phyloP scores from a whole-genome alignment of 2,888 invertebrate species.

The Quadroppia sp. region DNA sequence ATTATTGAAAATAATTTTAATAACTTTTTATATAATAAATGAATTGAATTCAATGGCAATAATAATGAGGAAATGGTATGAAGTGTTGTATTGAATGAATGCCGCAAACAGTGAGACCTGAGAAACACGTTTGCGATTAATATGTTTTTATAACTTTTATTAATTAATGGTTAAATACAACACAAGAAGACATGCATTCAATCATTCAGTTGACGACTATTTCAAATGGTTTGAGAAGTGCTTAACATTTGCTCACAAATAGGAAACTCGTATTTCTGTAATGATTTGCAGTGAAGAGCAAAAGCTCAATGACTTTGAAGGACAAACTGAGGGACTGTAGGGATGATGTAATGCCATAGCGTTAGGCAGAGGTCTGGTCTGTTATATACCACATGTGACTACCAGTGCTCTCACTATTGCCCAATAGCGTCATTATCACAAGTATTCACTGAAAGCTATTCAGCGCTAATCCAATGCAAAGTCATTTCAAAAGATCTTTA shows the following conservation, averaged over 20 bases:
- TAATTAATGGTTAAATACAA: conserved; percentile 1
- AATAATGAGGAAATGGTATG: too few relatives aligned
- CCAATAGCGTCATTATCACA: too few relatives aligned
- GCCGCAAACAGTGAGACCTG: neutral
- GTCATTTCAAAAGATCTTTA: too few relatives aligned
- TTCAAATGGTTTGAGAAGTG: conserved; percentile 9
- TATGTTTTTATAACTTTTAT: neutral
- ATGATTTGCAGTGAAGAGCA: conserved; percentile 5
- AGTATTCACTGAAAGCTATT: too few relatives aligned
- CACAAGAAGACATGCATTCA: conserved; percentile 1
- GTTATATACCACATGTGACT: conserved; percentile 12
- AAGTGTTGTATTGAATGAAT: too few relatives aligned
- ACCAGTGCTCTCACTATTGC: neutral
- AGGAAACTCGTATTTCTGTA: conserved; percentile 2
- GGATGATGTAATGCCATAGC: neutral
- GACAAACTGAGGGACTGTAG: conserved; percentile 1
- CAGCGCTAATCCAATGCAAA: too few relatives aligned
- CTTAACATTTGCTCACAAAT: conserved; percentile 12
- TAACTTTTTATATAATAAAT: too few relatives aligned
- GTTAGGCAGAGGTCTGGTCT: neutral
- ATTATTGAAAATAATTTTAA: neutral
- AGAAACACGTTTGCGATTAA: conserved; percentile 8
- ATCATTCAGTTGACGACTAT: neutral
- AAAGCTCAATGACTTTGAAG: conserved; percentile 32
- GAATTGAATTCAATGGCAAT: too few relatives aligned